Evolutionary conservation across 1,140 invertebrate species (phyloP), one percentile per base, ranked within the genome.

Genomic region (Drosophila micromelanica): DNA sequence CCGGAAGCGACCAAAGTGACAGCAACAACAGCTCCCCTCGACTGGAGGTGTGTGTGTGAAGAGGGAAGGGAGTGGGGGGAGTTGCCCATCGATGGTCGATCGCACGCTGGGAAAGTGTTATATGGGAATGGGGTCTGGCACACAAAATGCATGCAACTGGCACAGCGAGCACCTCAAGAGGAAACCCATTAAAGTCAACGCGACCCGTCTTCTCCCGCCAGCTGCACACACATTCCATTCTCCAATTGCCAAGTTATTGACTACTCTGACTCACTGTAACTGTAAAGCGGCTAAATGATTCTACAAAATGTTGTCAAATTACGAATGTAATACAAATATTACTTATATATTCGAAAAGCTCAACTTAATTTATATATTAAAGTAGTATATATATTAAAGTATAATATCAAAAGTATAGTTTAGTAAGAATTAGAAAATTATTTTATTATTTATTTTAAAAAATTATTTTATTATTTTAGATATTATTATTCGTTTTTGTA

Each of bases 31-130:
- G 12, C 43, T 32, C 13, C 43, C 27, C 35, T 15, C 37, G 12
- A 17, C 37, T 49, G 15, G 2, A 17, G 48, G 2, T 17, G 49
- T 27, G 20, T n/a, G n/a, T n/a, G n/a, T n/a, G n/a, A n/a, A 1
- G 11, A 52, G 17, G 12, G 1, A 4, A n/a, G 6, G 15, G 27
- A 13, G 15, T 15, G 35, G 38, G 13, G 46, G 54, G 17, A 17
- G 17, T 17, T 27, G 54, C 11, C 37, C 61, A 65, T 76, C 42
- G 48, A 74, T 71, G 55, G 51, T 35, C 71, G 75, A 73, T 77
- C 71, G 54, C 67, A 55, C 45, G 61, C 49, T 64, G 73, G 23
- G 57, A 67, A 80, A 80, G 63, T 80, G 71, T 78, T 80, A 74
- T 74, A 70, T 78, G 77, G 65, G 63, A 80, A 78, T 62, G 61